These are phyloP conservation scores for Malurus splendens DNA, from an alignment of 2,797 vertebrate genomes.

Conservation along the genomic window DNA sequence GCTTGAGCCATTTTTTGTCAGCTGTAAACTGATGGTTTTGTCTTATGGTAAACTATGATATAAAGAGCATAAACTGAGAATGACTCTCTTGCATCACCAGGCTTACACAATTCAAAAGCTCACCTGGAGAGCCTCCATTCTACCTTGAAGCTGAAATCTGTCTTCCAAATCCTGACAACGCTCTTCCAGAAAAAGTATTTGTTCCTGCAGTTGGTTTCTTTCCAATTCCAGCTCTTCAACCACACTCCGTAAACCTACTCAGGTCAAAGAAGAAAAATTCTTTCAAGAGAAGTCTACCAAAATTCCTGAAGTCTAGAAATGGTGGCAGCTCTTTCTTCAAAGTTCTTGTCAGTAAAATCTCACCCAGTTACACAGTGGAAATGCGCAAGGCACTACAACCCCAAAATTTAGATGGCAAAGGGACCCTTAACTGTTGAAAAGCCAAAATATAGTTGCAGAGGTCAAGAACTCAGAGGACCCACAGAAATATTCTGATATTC, in stretches of 20 bases:
- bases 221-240: constrained; percentile 90
- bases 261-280: neutral
- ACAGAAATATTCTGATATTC: neutral
- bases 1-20: neutral
- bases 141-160: constrained; percentile 83
- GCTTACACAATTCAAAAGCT: neutral
- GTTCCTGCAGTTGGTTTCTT: constrained; percentile 90
- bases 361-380: neutral
- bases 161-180: constrained; percentile 86
- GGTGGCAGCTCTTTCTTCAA: neutral
- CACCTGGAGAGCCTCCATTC: constrained; percentile 88
- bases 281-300: neutral
- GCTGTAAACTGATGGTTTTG: neutral
- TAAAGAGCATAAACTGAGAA: neutral
- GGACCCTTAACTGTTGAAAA: neutral
- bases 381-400: neutral
- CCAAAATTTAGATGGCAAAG: neutral
- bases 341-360: neutral
- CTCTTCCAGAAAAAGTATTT: constrained; percentile 86
- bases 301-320: neutral
- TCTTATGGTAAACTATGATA: neutral
- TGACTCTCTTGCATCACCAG: rapidly evolving
- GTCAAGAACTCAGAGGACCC: neutral
- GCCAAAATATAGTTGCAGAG: neutral
- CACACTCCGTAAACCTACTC: constrained; percentile 80